Evolutionary conservation across 2,797 vertebrate species (phyloP).

Genomic region (Lagodon rhomboides): DNA sequence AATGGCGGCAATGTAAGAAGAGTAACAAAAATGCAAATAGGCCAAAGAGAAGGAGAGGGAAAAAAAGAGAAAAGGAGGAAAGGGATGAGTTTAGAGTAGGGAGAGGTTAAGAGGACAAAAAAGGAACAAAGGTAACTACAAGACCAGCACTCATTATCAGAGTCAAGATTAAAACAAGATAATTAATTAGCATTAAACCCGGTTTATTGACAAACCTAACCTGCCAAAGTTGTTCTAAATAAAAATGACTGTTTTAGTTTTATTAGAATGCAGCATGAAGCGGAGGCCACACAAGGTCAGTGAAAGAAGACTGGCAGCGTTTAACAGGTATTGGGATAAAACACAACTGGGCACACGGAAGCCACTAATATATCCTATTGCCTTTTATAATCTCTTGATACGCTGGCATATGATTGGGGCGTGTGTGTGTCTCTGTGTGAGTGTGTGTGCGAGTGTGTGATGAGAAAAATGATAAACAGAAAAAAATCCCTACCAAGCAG

Average conservation of each 20-base stretch:
- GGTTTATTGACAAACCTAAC: not conserved
- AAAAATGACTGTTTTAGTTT: conserved; percentile 25
- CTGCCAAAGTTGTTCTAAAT: not conserved
- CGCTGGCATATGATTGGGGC: conserved; percentile 54
- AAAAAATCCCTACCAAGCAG: conserved; percentile 68
- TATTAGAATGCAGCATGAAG: conserved; percentile 5
- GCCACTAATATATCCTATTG: conserved; percentile 57
- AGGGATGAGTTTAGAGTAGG: not conserved
- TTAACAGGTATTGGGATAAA: conserved; percentile 34
- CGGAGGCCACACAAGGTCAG: conserved; percentile 50
- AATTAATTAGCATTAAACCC: not conserved
- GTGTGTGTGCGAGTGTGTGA: conserved; percentile 27
- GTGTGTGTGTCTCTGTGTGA: conserved; percentile 25
- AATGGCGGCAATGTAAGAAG: conserved; percentile 8
- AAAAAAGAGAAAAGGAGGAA: not conserved
- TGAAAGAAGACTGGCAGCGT: conserved; percentile 23
- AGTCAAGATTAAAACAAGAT: not conserved
- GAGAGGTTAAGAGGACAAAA: not conserved
- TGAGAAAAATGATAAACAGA: conserved; percentile 67
- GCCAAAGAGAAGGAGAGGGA: not conserved
- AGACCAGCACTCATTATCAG: not conserved
- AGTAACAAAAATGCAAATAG: not conserved
- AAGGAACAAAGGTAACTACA: not conserved
- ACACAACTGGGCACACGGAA: conserved; percentile 44
- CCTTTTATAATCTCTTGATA: conserved; percentile 68